Percentiles rank a stretch among this genome's conserved stretches.
phyloP scores from a whole-genome alignment of 2,888 invertebrate genomes.

The Zaprionus lineosus region DNA sequence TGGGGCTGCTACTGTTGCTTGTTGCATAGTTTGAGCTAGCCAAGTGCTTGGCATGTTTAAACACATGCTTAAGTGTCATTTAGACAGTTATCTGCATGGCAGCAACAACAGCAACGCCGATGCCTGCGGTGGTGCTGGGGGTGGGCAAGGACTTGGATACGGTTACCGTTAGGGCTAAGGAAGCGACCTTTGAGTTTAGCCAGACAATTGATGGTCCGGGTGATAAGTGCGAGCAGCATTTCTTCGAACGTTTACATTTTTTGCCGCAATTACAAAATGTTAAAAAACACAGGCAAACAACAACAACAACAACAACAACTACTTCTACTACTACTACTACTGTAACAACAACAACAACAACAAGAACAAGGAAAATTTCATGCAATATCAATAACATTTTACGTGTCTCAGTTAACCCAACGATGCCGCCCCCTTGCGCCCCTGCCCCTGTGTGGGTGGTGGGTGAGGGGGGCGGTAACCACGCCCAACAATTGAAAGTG shows the following conservation, averaged over 20 bases:
- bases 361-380: too few relatives aligned
- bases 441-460: neutral
- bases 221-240: conserved; percentile 54
- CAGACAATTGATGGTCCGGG: conserved; percentile 75
- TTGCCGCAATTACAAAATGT: conserved; percentile 70
- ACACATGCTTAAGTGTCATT: conserved; percentile 79
- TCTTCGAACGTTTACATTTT: conserved; percentile 16
- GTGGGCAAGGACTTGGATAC: too few relatives aligned
- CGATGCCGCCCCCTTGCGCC: neutral
- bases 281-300: conserved; percentile 8
- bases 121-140: conserved; percentile 2
- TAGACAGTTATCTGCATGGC: conserved; percentile 73
- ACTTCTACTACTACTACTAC: neutral
- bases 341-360: neutral
- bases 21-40: conserved; percentile 74
- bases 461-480: conserved; percentile 13
- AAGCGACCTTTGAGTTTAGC: conserved; percentile 35
- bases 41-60: conserved; percentile 80
- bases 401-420: conserved; percentile 27
- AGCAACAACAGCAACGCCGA: conserved; percentile 11
- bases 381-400: conserved; percentile 81
- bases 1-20: conserved; percentile 36
- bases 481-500: conserved; percentile 49
- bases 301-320: conserved; percentile 4
- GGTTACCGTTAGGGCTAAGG: conserved; percentile 14